These are phyloP conservation scores for Agrypnia vestita DNA, from an alignment of 1,140 invertebrate species.

Conservation along the genomic window DNA sequence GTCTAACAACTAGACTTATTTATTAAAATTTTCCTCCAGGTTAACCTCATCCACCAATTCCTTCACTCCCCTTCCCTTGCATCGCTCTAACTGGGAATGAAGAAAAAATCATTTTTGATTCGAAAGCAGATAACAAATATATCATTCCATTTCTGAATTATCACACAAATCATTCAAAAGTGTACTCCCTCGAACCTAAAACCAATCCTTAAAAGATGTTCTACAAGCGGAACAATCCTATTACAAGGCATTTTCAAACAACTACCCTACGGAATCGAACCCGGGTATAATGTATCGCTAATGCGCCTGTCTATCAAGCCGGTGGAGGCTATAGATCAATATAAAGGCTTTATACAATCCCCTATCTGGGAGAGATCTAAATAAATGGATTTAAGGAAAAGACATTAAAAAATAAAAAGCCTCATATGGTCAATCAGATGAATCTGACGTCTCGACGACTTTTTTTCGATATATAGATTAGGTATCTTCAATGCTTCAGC, in stretches of 20 bases:
- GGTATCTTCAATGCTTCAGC: neutral
- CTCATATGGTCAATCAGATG: constrained; percentile 1
- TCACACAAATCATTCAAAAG: neutral
- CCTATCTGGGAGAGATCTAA: constrained; percentile 27
- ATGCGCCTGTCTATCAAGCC: constrained; percentile 47
- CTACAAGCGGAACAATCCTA: neutral
- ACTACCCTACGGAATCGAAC: constrained; percentile 1
- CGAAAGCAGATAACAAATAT: no score
- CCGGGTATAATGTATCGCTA: constrained; percentile 48
- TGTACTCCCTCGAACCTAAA: neutral
- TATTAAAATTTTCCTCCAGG: no score
- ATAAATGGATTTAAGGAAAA: constrained; percentile 25
- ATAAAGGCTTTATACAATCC: constrained; percentile 38
- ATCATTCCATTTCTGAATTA: constrained; percentile 1
- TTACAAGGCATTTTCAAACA: constrained; percentile 40
- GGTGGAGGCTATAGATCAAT: constrained; percentile 26
- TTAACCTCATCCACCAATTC: no score
- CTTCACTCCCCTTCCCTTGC: no score
- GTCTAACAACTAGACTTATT: no score
- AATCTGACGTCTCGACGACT: constrained; percentile 1
- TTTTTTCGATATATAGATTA: neutral
- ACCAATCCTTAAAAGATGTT: neutral
- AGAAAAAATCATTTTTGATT: no score
- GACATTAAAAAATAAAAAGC: constrained; percentile 1
- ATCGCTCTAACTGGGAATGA: no score